These are phyloP conservation scores for Takifugu rubripes DNA, from an alignment of 2,797 vertebrate genomes.

Conservation along the genomic window DNA sequence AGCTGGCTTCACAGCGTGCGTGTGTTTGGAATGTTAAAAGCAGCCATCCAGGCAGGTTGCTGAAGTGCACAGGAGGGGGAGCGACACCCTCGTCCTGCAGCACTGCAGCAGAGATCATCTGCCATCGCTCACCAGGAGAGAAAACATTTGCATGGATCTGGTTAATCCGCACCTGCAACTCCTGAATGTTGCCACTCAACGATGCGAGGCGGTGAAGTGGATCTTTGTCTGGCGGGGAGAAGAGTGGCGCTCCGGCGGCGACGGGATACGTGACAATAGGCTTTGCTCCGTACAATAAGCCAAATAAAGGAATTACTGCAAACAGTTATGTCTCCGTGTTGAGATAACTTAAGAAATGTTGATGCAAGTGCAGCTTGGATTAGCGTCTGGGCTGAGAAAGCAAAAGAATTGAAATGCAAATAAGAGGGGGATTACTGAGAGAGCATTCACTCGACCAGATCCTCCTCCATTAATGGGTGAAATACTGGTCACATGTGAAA, in stretches of 20 bases:
- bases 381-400: conserved; percentile 67
- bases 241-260: conserved; percentile 20
- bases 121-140: conserved; percentile 17
- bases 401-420: conserved; percentile 81
- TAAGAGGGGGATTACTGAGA: conserved; percentile 79
- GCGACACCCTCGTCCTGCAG: conserved; percentile 25
- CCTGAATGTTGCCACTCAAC: conserved; percentile 9
- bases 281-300: conserved; percentile 50
- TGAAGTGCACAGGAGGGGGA: conserved; percentile 51
- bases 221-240: conserved; percentile 5
- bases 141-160: conserved; percentile 29
- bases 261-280: conserved; percentile 35
- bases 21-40: conserved; percentile 74
- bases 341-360: conserved; percentile 61
- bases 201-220: conserved; percentile 14
- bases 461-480: conserved; percentile 65
- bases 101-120: conserved; percentile 25
- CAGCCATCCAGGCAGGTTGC: conserved; percentile 49
- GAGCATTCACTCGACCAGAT: conserved; percentile 68
- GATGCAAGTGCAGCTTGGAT: conserved; percentile 67
- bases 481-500: conserved; percentile 57
- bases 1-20: conserved; percentile 59
- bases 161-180: conserved; percentile 27
- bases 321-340: conserved; percentile 45
- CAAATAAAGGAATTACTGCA: conserved; percentile 48